Evolutionary conservation across 1,140 invertebrate genomes (phyloP), one percentile per base, ranked within the genome.

Genomic region (Pteromalus puparum): DNA sequence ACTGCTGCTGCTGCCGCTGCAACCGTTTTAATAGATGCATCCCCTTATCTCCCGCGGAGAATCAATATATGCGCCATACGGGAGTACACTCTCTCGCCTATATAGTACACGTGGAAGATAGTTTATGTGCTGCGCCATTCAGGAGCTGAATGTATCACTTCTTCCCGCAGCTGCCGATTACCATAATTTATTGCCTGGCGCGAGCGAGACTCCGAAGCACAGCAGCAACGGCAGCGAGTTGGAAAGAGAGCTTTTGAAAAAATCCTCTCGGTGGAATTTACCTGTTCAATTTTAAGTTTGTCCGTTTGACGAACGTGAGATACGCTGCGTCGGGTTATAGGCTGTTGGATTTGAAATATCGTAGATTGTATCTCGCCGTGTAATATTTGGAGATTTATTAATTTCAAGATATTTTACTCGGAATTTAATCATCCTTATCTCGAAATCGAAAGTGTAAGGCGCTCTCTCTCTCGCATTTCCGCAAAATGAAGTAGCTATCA

Each of bases 1-100:
- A 13, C 48, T 48, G 48, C 53, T 61, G 53, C 53, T n/a, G 53
- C 53, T 18, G 53, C 53, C 18, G 53, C 21, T 61, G 53, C 53
- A 73, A 15, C 18, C 72, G 73, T 68, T 82, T 76, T 76, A 76
- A 82, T 82, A 82, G 61, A 82, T 76, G 72, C 73, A 28, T 76
- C 73, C 53, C 28, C 48, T 67, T 82, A 82, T 82, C 80, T 82
- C 46, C 12, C 24, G 48, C 18, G 10, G 48, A 73, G 70, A 74
- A 74, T 74, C 28, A 26, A 21, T 38, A 26, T 42, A 74, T 18
- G 30, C 34, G 78, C 13, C 5, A 21, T 4, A 80, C 65, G 67
- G 28, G 79, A 48, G 53, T 18, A n/a, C 53, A n/a, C 13, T 48
- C 46, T 61, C 15, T 61, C 6, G 18, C 15, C 5, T 61, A 61